Percentiles rank a stretch among this genome's conserved stretches.
Evolutionary conservation across 1,140 invertebrate genomes (phyloP).

Genomic region (Drosophila sp.): DNA sequence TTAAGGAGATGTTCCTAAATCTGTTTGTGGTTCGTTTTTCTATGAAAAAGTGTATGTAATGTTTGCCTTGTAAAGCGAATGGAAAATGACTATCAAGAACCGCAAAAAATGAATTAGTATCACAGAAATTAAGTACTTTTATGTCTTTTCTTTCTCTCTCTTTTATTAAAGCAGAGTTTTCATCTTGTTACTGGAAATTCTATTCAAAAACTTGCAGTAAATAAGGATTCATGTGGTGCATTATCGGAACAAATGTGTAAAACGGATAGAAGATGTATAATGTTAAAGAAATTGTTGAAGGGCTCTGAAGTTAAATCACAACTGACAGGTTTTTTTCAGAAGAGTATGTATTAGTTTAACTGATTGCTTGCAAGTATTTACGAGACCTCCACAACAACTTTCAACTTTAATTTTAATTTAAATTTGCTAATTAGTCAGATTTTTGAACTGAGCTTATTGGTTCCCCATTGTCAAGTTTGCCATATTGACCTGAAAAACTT

Average conservation of each 20-base stretch:
- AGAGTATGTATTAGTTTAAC: neutral
- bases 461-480: conserved; percentile 1
- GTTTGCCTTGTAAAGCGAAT: neutral
- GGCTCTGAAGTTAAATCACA: too few species aligned
- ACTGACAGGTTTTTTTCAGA: too few species aligned
- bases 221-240: too few species aligned
- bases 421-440: conserved; percentile 3
- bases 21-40: neutral
- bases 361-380: too few species aligned
- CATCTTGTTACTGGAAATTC: neutral
- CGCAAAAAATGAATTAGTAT: neutral
- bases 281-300: too few species aligned
- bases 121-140: neutral
- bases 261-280: too few species aligned
- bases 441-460: neutral
- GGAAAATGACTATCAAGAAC: neutral
- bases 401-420: too few species aligned
- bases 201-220: too few species aligned
- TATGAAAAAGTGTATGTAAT: neutral
- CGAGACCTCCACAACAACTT: neutral
- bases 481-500: conserved; percentile 25
- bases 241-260: too few species aligned
- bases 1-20: conserved; percentile 28
- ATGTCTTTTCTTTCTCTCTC: neutral
- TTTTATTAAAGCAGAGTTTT: too few species aligned